phyloP scores from a whole-genome alignment of 2,113 vertebrate species.

The Phrynosoma blainvillii region DNA sequence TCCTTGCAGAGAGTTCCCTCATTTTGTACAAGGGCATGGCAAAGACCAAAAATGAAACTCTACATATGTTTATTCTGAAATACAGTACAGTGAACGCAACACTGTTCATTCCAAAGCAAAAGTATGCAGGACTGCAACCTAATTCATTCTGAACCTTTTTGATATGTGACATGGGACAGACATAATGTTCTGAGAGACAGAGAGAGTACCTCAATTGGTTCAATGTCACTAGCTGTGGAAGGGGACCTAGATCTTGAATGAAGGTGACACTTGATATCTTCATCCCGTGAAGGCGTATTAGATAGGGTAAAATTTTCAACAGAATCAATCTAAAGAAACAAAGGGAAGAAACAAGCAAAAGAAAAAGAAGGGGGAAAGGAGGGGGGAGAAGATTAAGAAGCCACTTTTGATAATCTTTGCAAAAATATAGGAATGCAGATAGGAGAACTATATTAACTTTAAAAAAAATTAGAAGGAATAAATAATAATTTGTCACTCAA shows the following conservation, averaged over 20 bases:
- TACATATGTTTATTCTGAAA: neutral
- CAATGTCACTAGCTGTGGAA: conserved; percentile 90
- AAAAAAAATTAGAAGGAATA: neutral
- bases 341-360: conserved; percentile 48
- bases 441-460: conserved; percentile 8
- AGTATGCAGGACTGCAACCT: neutral
- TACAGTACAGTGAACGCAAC: neutral
- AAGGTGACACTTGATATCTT: conserved; percentile 85
- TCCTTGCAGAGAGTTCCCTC: neutral
- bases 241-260: conserved; percentile 89
- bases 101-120: neutral
- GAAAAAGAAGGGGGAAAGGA: conserved; percentile 51
- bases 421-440: conserved; percentile 34
- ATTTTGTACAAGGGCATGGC: neutral
- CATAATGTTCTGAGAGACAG: conserved; percentile 46
- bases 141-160: conserved; percentile 27
- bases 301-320: conserved; percentile 90
- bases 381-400: conserved; percentile 56
- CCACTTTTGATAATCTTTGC: conserved; percentile 59
- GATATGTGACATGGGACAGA: conserved; percentile 27
- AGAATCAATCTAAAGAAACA: conserved; percentile 86
- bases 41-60: neutral
- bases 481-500: neutral
- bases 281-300: conserved; percentile 88
- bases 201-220: conserved; percentile 87